Evolutionary conservation across 2,113 vertebrate species (phyloP), one percentile per base, ranked within the genome.

Genomic region (Bambusicola thoracicus): DNA sequence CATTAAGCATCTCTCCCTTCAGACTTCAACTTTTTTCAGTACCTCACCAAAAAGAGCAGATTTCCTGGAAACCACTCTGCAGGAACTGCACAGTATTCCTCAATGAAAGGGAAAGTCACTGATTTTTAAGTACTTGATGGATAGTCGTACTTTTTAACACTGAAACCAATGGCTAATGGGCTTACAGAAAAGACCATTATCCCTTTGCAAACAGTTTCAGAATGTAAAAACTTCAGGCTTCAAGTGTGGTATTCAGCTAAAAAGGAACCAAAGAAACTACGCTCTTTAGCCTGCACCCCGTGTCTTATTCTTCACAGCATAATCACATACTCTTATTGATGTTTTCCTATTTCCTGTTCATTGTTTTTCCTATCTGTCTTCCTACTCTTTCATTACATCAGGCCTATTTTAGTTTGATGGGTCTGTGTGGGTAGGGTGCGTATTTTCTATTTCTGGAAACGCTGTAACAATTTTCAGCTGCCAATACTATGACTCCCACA

Each of bases 321-420:
- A 95, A 92, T 63, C 67, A 84, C 51, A 80, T 27, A 51, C 80
- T 93, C 77, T 89, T 84, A 93, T 12, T 86, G 91, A 93, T 81
- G 63, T 55, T 82, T 87, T 43, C 84, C 79, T 90, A 87, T 80
- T 95, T 96, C 95, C 92, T 85, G 84, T 85, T 92, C 78, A 92
- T 94, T 95, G 92, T 95, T 87, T 89, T 85, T 93, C 72, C 85
- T 91, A 90, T 90, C 89, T 88, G 86, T 92, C 92, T 95, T 96
- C 80, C 94, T 90, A 88, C 73, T 81, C 78, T 89, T 61, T 91
- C 65, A 92, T 92, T 94, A 96, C 76, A 80, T 90, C 58, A 93
- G 44, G 29, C 72, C 72, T 96, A 94, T 89, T 95, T 94, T 74
- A 74, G 69, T 86, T 91, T 68, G 62, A 93, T 58, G 72, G 51